Conservation (phyloP, 2,888 invertebrate genomes). For the Drosophila vallismaia region DNA sequence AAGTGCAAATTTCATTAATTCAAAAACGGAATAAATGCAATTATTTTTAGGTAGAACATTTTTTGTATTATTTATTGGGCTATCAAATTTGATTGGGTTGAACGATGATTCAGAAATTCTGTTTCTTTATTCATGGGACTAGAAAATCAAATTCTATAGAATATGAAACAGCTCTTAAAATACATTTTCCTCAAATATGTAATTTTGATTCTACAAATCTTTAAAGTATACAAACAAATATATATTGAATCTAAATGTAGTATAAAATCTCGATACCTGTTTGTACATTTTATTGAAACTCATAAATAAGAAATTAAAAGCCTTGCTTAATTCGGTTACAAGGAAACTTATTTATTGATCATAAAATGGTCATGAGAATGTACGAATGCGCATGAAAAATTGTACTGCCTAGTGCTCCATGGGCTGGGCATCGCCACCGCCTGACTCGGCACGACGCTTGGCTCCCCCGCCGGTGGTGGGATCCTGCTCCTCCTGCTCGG, state of each 20-base stretch:
- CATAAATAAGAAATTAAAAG: background rate
- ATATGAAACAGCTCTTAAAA: no score
- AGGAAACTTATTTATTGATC: conserved; percentile 57
- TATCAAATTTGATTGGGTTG: background rate
- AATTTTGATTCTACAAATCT: background rate
- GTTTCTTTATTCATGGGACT: background rate
- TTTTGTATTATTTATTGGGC: conserved; percentile 2
- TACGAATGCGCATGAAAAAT: background rate
- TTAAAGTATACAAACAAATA: background rate
- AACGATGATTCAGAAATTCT: background rate
- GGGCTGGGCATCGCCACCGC: conserved; percentile 72
- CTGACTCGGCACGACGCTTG: conserved; percentile 67
- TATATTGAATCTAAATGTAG: background rate
- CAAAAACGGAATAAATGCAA: conserved; percentile 42
- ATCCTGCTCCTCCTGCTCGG: conserved; percentile 67
- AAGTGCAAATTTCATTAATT: conserved; percentile 45
- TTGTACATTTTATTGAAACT: background rate
- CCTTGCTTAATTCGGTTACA: conserved; percentile 13
- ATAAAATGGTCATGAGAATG: conserved; percentile 47
- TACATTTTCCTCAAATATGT: no score
- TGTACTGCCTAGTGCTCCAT: conserved; percentile 79
- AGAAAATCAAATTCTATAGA: background rate
- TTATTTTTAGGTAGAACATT: conserved; percentile 31
- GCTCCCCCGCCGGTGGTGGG: conserved; percentile 36
- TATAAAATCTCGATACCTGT: background rate